Percentiles rank a stretch among this genome's conserved stretches.
Conservation (phyloP, 2,888 invertebrate genomes). For the Drosophila multiciliata region DNA sequence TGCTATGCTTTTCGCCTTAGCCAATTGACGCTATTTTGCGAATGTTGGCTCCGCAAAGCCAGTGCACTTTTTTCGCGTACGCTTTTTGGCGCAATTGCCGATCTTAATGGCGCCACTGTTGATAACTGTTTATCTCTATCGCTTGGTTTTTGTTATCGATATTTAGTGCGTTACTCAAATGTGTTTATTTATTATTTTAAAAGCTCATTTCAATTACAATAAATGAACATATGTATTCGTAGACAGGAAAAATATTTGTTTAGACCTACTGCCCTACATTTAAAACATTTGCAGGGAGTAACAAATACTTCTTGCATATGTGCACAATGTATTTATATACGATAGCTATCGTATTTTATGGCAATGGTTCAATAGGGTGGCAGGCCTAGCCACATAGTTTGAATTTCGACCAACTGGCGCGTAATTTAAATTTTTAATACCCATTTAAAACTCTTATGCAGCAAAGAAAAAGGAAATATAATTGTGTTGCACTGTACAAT, state of each 20-base stretch:
- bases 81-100: conserved; percentile 39
- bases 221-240: not conserved
- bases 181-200: not conserved
- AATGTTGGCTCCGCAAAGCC: not conserved
- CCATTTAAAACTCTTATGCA: not conserved
- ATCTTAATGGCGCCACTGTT: conserved; percentile 4
- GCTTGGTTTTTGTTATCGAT: conserved; percentile 19
- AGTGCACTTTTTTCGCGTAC: not conserved
- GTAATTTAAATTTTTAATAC: not conserved
- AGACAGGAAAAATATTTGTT: not conserved
- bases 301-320: too few relatives aligned
- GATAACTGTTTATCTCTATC: conserved; percentile 9
- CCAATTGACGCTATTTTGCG: not conserved
- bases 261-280: too few relatives aligned
- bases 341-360: not conserved
- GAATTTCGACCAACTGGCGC: conserved; percentile 9
- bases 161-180: not conserved
- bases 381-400: not conserved
- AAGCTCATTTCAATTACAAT: not conserved
- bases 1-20: not conserved
- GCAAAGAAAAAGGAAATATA: conserved; percentile 5
- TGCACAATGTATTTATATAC: not conserved
- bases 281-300: not conserved
- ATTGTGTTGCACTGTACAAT: conserved; percentile 63
- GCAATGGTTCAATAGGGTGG: not conserved